Conservation (phyloP, 2,113 vertebrate species). For the Zosterops lateralis region DNA sequence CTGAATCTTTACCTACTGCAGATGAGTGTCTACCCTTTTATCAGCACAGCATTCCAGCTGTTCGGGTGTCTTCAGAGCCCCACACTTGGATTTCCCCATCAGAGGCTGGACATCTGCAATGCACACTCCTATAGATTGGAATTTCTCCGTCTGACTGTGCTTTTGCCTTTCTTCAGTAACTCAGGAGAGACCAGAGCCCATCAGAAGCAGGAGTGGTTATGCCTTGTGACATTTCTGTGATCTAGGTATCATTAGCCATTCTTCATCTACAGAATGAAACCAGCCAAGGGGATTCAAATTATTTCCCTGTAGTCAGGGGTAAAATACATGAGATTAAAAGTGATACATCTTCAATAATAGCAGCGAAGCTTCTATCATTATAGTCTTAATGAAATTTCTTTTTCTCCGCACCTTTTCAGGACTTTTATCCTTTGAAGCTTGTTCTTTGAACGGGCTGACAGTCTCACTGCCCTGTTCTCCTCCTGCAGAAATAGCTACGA, state of each 20-base stretch:
- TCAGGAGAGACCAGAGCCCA: background rate
- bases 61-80: background rate
- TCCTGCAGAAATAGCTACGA: constrained; percentile 8
- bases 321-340: background rate
- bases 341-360: background rate
- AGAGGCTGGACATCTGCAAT: fast-evolving
- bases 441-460: background rate
- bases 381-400: background rate
- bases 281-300: background rate
- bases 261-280: background rate
- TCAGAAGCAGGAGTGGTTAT: background rate
- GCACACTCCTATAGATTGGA: background rate
- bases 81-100: background rate
- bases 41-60: background rate
- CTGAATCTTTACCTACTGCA: background rate
- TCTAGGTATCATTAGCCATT: background rate
- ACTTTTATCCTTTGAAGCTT: background rate
- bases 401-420: background rate
- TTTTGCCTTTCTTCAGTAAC: background rate
- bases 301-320: background rate
- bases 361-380: background rate
- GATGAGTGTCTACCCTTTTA: background rate
- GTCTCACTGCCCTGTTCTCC: background rate
- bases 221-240: background rate
- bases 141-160: background rate